phyloP scores from a whole-genome alignment of 2,888 invertebrate genomes.

The Acanthococcus lagerstroemiae region DNA sequence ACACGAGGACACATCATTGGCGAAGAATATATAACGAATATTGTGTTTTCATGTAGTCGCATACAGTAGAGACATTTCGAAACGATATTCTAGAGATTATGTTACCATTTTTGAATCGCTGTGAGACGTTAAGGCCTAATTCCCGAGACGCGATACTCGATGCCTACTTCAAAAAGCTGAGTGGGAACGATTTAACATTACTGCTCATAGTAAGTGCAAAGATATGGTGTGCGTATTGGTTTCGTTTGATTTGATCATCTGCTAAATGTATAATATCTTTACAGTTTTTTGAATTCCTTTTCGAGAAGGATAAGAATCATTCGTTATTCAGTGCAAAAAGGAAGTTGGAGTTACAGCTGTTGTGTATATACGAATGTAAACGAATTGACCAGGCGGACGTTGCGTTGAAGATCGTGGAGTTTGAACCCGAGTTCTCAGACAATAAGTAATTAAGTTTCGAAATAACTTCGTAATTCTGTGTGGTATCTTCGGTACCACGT shows the following conservation, averaged over 20 bases:
- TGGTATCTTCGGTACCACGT: too few relatives aligned
- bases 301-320: slow-evolving; percentile 11
- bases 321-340: slow-evolving; percentile 17
- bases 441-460: slow-evolving; percentile 5
- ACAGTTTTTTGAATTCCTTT: slow-evolving; percentile 14
- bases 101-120: slow-evolving; percentile 20
- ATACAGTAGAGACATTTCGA: slow-evolving; percentile 11
- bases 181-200: slow-evolving; percentile 11
- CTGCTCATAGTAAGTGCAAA: slow-evolving; percentile 3
- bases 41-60: too few relatives aligned
- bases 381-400: slow-evolving; percentile 10
- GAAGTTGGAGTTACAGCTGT: slow-evolving; percentile 4
- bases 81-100: slow-evolving; percentile 5
- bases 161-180: slow-evolving; percentile 14
- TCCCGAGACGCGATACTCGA: slow-evolving; percentile 8
- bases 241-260: neutral
- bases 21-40: too few relatives aligned
- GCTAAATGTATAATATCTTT: neutral
- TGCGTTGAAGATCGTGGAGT: slow-evolving; percentile 9
- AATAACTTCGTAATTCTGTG: neutral
- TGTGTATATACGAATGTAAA: slow-evolving; percentile 19
- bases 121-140: slow-evolving; percentile 12
- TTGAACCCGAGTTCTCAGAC: slow-evolving; percentile 12
- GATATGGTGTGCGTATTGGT: neutral
- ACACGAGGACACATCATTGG: too few relatives aligned